Evolutionary conservation across 2,797 vertebrate genomes (phyloP), one percentile per base, ranked within the genome.

Genomic region (Intellagama lesueurii): DNA sequence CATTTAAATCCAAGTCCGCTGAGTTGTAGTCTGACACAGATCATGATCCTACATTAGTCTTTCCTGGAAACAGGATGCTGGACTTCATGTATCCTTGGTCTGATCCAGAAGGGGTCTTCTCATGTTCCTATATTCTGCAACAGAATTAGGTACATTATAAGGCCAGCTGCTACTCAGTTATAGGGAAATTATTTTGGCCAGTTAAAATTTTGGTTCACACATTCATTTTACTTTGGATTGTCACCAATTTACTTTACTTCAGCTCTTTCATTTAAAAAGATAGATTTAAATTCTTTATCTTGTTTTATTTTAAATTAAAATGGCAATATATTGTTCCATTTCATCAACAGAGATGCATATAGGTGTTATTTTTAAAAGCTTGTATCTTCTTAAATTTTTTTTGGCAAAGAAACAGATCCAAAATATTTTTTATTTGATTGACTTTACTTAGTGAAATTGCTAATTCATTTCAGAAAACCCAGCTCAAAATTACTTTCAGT

Each of bases 301-400:
- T 85, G 44, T 5, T 82, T 60, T 14, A 79, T 1, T 19, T 32
- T 49, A 17, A 40, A 49, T 64, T 19, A 40, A 87, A 40, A 78
- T 22, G 5, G 28, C 49, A 70, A 70, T 1, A 66, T 1, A 0
- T 47, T 1, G n/a, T 47, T 7, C 3, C 28, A 3, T 8, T 47
- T 4, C 77, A 40, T 80, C 5, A 0, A 4, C 73, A 0, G 81
- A 28, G 0, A 0, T 12, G 1, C 24, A 40, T 85, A 49, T n/a
- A 72, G 3, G 32, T 14, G 32, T 5, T 26, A 11, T 5, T 83
- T 81, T 19, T 11, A 90, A 83, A n/a, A n/a, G 14, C 0, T 76
- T 22, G 2, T 1, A 26, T 14, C 47, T 73, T 40, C 17, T 52
- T 60, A 44, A 76, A 76, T 22, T 77, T 40, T 40, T 40, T 40